Base-by-base conservation (phyloP, 2,888 invertebrate genomes). In the Drosophila kokeensis region DNA sequence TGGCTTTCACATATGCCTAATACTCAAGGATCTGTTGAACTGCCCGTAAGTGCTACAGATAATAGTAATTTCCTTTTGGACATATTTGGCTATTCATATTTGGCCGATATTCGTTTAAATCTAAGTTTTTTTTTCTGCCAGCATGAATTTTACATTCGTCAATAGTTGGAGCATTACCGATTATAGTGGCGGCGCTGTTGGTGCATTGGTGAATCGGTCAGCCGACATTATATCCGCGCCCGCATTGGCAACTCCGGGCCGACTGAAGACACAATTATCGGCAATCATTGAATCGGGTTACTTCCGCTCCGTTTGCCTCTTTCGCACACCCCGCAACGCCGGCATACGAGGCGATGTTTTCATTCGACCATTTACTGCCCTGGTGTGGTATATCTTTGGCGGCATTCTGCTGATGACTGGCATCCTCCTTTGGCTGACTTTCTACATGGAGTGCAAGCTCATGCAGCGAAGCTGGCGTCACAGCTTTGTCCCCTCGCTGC, bases 281-380 rank as follows among this genome's bases (percentile, higher is more conserved):
- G 67, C 80, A 2, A 64, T 92, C 4, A 75, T 87, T 34, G 83
- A 88, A 50, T 76, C 87, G 21, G 88, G 87, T 0, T 82, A 73
- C 32, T 92, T 92, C 59, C 92, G 91, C 8, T 93, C 94, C 24
- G 91, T 93, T 34, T 94, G 95, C 73, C 88, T 95, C 40, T 95
- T 95, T 90, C 94, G 94, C 15, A 94, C 94, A 32, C 95, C 95
- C 0, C 94, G 94, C 24, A 92, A 95, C 69, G 83, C 89, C 11
- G 95, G 95, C 1, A 94, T 94, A n/a, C 93, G 95, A 0, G 94
- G 93, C 52, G 95, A 94, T 76, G 94, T 95, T 8, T 95, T 95
- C 78, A 92, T 94, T 2, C 91, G 94, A 52, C 95, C 95, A 0
- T 95, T 95, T 78, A 93, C 94, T 34, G 81, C 84, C 0, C 76